phyloP scores from a whole-genome alignment of 2,113 vertebrate species.

The Pleuronectes platessa region DNA sequence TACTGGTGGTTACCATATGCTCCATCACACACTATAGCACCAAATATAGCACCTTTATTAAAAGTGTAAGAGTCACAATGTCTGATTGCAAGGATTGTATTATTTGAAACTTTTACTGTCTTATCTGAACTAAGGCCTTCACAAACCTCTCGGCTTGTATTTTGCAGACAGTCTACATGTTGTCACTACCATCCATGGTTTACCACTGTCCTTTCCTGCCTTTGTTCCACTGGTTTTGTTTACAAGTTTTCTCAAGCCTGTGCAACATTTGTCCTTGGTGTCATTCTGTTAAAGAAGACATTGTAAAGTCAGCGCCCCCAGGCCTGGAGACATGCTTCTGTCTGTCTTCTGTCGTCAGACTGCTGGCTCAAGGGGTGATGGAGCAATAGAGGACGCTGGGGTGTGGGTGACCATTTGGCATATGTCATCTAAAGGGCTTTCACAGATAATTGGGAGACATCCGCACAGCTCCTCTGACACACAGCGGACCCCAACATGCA shows the following conservation, averaged over 20 bases:
- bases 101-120: not conserved
- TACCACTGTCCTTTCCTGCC: slow-evolving; percentile 46
- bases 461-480: slow-evolving; percentile 38
- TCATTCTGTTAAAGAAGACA: slow-evolving; percentile 34
- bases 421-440: slow-evolving; percentile 71
- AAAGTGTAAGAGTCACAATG: slow-evolving; percentile 5
- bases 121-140: not conserved
- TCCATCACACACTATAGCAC: not conserved
- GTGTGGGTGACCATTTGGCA: slow-evolving; percentile 72
- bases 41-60: slow-evolving; percentile 11
- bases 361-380: slow-evolving; percentile 24
- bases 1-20: slow-evolving; percentile 11
- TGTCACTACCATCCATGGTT: slow-evolving; percentile 29
- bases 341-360: slow-evolving; percentile 35
- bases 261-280: slow-evolving; percentile 48
- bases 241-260: slow-evolving; percentile 55
- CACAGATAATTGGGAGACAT: slow-evolving; percentile 61
- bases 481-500: slow-evolving; percentile 36
- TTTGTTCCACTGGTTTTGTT: slow-evolving; percentile 52
- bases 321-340: slow-evolving; percentile 40
- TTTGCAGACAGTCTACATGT: not conserved
- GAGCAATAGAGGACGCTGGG: slow-evolving; percentile 24
- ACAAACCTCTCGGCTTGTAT: not conserved
- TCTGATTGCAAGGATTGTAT: slow-evolving; percentile 1
- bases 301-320: slow-evolving; percentile 55